Conservation (phyloP, 2,888 invertebrate species). For the Ligdia adustata region DNA sequence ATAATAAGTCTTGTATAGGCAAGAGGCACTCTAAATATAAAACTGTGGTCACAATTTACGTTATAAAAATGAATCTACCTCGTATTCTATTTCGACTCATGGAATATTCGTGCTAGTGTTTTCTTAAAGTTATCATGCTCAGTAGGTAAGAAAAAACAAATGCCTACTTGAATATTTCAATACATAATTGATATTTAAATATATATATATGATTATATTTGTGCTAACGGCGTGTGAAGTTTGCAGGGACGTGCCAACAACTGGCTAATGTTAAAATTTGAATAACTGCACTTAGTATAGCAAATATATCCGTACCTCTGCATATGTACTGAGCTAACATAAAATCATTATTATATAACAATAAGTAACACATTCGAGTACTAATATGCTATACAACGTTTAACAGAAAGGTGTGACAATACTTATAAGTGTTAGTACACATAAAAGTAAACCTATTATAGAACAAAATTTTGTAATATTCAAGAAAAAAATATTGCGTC, state of each 20-base stretch:
- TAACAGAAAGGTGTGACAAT: too few relatives aligned
- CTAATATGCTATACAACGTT: too few relatives aligned
- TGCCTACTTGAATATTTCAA: constrained; percentile 53
- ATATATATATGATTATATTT: constrained; percentile 55
- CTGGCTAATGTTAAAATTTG: constrained; percentile 82
- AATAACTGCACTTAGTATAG: constrained; percentile 79
- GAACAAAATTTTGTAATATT: too few relatives aligned
- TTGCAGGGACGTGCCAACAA: constrained; percentile 74
- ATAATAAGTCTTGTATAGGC: constrained; percentile 84
- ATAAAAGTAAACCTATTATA: too few relatives aligned
- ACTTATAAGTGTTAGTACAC: too few relatives aligned
- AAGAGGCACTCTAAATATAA: constrained; percentile 87
- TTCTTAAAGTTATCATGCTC: constrained; percentile 67
- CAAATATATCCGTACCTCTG: constrained; percentile 7
- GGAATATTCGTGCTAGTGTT: constrained; percentile 76
- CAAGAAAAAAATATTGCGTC: too few relatives aligned
- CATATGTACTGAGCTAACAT: too few relatives aligned
- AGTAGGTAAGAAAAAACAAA: constrained; percentile 61
- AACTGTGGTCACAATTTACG: constrained; percentile 84
- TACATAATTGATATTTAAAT: constrained; percentile 43
- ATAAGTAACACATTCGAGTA: too few relatives aligned
- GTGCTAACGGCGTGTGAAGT: constrained; percentile 78
- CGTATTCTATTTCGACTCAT: constrained; percentile 72
- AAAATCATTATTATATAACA: too few relatives aligned
- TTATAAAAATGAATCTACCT: constrained; percentile 78